Evolutionary conservation across 2,888 invertebrate species (phyloP).

Genomic region (Acleris literana): DNA sequence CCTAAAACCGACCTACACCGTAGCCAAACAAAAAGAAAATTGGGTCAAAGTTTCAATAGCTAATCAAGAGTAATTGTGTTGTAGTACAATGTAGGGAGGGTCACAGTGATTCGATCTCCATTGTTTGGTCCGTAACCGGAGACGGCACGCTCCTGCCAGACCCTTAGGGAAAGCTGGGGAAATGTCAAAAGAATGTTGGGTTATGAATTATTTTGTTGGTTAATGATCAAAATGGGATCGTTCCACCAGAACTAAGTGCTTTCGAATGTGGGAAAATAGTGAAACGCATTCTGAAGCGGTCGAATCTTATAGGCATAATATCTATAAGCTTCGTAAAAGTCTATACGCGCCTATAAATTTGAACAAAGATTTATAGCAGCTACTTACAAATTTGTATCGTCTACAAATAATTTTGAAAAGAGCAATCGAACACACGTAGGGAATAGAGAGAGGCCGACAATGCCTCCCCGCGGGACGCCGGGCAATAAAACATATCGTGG

Average conservation of each 20-base stretch:
- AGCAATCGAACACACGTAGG: slow-evolving; percentile 39
- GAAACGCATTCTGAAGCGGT: slow-evolving; percentile 10
- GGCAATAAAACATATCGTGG: slow-evolving; percentile 34
- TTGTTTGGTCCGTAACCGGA: slow-evolving; percentile 55
- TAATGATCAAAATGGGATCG: slow-evolving; percentile 33
- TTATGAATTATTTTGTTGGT: slow-evolving; percentile 36
- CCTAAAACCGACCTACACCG: slow-evolving; percentile 33
- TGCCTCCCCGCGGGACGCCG: slow-evolving; percentile 42
- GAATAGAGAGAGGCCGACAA: slow-evolving; percentile 40
- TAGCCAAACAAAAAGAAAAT: slow-evolving; percentile 37
- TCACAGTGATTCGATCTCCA: slow-evolving; percentile 41
- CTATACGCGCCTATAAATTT: slow-evolving; percentile 20
- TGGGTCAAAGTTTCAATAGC: slow-evolving; percentile 57
- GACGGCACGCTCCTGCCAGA: slow-evolving; percentile 37
- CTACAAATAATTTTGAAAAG: slow-evolving; percentile 37
- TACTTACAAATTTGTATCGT: slow-evolving; percentile 37
- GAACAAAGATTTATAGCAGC: slow-evolving; percentile 35
- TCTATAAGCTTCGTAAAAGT: slow-evolving; percentile 23
- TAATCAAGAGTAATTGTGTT: slow-evolving; percentile 65
- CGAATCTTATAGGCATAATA: slow-evolving; percentile 13
- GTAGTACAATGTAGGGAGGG: slow-evolving; percentile 46
- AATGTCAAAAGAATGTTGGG: slow-evolving; percentile 36
- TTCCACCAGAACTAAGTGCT: slow-evolving; percentile 33
- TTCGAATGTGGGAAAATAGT: slow-evolving; percentile 34
- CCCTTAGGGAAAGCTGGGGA: slow-evolving; percentile 37